Evolutionary conservation across 2,797 vertebrate genomes (phyloP), one percentile per base, ranked within the genome.

Genomic region (Coccyzus lansbergi): DNA sequence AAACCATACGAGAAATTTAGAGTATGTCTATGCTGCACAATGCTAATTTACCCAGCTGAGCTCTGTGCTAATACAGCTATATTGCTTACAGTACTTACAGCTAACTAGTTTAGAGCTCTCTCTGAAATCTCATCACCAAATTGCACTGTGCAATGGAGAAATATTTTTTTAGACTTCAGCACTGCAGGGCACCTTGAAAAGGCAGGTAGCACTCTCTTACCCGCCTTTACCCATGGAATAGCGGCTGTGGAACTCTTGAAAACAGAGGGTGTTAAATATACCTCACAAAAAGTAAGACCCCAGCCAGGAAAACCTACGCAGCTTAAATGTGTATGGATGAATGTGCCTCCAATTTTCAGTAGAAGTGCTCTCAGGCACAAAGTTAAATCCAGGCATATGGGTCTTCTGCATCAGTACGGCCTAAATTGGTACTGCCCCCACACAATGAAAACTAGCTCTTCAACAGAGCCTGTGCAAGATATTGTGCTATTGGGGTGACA

Each of bases 61-160:
- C 44, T 67, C 90, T 56, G 62, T 75, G 72, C 58, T 93, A 92
- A 95, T 92, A 85, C 55, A 78, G 38, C 59, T 90, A 72, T 72
- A 93, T 81, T 90, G 59, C 83, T 90, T 91, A 79, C 34, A 75
- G 19, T 82, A 79, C 38, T 90, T 59, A 76, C 9, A 79, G 63
- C 59, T 91, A 94, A 96, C 78, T 60, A 63, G 83, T 96, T 96
- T 90, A 92, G 70, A 62, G 52, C 24, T 51, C 36, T 82, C 55
- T 68, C 48, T 28, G 34, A 93, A 88, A 81, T 81, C 21, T 76
- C 83, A 67, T 86, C 48, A 79, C 64, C 69, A 91, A 88, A 88
- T 76, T 82, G 67, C 34, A 76, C 18, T 79, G 63, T 59, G 63
- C 88, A 76, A 55, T 33, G 16, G 28, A 83, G 51, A 88, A 63